Base-by-base conservation (phyloP, 1,140 invertebrate species). In the Zophobas atratus region DNA sequence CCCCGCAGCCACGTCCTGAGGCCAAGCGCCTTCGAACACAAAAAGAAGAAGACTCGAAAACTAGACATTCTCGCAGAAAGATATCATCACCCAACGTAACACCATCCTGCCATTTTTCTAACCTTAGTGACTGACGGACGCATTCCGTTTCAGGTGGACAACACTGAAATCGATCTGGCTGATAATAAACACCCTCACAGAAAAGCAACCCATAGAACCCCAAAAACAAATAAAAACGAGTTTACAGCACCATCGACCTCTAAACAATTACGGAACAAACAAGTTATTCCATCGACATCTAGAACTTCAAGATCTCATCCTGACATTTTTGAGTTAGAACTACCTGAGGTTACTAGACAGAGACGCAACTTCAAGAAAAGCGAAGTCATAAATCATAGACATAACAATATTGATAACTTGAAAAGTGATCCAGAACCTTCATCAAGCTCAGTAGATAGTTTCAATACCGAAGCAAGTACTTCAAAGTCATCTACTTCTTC, bases 1-100 rank as follows among this genome's bases (percentile, higher is more conserved):
- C 82, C 73, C 73, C 82, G 82, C 85, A 85, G 82, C 80, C 82
- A 78, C 82, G 81, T 74, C 79, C 81, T 63, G 82, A 84, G 80
- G 81, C 82, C 76, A 85, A 85, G 80, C 84, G 83, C 77, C 82
- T 81, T 71, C 73, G 83, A 75, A 79, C 81, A 5, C 80, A 81
- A 20, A 20, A 20, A 73, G 79, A 82, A 60, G 77, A 80, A 34
- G 32, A 53, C 38, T 43, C 53, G 4, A 73, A 36, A 39, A 55
- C 71, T 46, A 8, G 55, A 57, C 55, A 57, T 57, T 46, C 49
- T n/a, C 49, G 20, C 49, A 51, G 20, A 55, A 55, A 67, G 39
- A 41, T n/a, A 41, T 38, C 8, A 1, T 32, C 56, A 46, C 8
- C 3, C 8, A 46, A 78, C 55, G 70, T 73, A 63, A 43, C 20